Evolutionary conservation across 2,113 vertebrate genomes (phyloP).

Genomic region (Columba janthina): DNA sequence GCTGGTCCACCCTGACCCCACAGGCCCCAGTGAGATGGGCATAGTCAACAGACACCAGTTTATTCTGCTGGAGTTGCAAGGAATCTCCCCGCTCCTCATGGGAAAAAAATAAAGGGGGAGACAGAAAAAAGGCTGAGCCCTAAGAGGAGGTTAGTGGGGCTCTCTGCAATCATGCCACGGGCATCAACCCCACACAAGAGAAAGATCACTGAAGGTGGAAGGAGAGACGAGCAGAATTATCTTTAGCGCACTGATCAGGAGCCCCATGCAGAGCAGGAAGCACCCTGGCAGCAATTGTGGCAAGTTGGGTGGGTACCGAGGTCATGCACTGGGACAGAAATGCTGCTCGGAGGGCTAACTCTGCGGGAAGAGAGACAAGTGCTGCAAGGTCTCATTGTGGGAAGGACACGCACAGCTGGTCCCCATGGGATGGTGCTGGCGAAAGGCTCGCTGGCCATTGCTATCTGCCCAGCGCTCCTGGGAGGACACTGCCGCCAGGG

Average conservation of each 20-base stretch:
- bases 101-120: rapidly evolving
- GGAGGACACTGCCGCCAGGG: background rate
- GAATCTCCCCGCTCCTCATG: background rate
- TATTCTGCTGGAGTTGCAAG: background rate
- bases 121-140: background rate
- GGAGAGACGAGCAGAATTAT: background rate
- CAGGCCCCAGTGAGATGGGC: background rate
- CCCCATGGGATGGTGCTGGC: rapidly evolving
- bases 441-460: background rate
- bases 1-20: background rate
- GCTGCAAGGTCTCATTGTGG: background rate
- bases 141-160: background rate
- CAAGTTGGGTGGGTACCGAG: background rate
- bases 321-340: background rate
- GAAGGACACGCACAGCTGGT: background rate
- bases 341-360: background rate
- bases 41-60: background rate
- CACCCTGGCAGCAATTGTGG: background rate
- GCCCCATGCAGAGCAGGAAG: rapidly evolving
- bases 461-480: rapidly evolving
- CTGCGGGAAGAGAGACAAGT: background rate
- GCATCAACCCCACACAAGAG: background rate
- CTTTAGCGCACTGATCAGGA: rapidly evolving
- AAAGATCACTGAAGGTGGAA: background rate
- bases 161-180: rapidly evolving